Evolutionary conservation across 1,140 invertebrate genomes (phyloP).

Genomic region (Drosophila athabasca): DNA sequence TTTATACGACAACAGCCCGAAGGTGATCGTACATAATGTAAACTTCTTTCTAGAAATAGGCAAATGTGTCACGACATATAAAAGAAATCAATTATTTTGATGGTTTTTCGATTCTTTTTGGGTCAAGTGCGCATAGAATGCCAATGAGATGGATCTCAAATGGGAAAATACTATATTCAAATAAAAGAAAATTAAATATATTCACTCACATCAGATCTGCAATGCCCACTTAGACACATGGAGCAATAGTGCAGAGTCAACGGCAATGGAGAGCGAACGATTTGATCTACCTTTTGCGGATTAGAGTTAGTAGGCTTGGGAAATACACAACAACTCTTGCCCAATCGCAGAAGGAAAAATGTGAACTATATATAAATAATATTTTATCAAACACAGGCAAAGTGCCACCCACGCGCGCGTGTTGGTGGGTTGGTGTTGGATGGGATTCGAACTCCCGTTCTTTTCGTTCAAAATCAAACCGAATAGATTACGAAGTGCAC

Average conservation of each 20-base stretch:
- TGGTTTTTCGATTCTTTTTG: conserved; percentile 60
- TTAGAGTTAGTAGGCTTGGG: conserved; percentile 69
- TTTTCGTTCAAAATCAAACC: background rate
- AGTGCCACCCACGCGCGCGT: too few species aligned
- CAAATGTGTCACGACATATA: conserved; percentile 53
- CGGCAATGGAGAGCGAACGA: conserved; percentile 73
- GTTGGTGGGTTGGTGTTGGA: too few species aligned
- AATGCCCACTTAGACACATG: conserved; percentile 68
- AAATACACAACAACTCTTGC: conserved; percentile 69
- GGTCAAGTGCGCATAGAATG: conserved; percentile 60
- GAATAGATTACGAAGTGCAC: too few species aligned
- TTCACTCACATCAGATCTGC: conserved; percentile 69
- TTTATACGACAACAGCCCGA: conserved; percentile 45
- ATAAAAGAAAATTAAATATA: conserved; percentile 50
- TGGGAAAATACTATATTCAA: too few species aligned
- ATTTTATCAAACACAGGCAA: background rate
- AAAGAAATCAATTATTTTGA: conserved; percentile 18
- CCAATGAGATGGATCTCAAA: conserved; percentile 18
- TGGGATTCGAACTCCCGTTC: conserved; percentile 37
- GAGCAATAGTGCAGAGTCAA: conserved; percentile 73
- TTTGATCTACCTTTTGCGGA: conserved; percentile 80
- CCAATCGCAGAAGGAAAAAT: conserved; percentile 69
- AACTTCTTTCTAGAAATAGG: conserved; percentile 55
- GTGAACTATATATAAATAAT: background rate
- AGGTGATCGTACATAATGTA: conserved; percentile 29